Conservation (phyloP, 2,888 invertebrate species). For the Ectemnius lituratus region DNA sequence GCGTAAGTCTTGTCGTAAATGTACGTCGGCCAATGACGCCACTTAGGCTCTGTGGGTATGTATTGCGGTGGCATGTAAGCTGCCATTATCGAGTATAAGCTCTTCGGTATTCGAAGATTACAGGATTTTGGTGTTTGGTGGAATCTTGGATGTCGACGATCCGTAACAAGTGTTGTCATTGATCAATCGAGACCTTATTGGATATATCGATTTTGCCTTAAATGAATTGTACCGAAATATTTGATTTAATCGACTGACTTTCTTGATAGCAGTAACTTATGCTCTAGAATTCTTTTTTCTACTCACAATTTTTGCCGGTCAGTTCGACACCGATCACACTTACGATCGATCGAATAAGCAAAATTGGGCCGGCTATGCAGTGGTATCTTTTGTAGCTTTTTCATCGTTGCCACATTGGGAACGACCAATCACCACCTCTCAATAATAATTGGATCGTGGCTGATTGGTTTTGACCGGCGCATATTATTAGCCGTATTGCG, state of each 20-base stretch:
- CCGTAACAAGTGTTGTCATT: not conserved
- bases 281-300: not conserved
- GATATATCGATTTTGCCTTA: slow-evolving; percentile 30
- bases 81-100: slow-evolving; percentile 62
- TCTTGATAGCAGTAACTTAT: not conserved
- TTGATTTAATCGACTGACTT: slow-evolving; percentile 9
- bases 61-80: slow-evolving; percentile 66
- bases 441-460: slow-evolving; percentile 69
- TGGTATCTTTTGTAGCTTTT: slow-evolving; percentile 63
- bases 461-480: slow-evolving; percentile 50
- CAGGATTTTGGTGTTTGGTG: not conserved
- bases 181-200: slow-evolving; percentile 29
- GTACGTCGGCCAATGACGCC: slow-evolving; percentile 79
- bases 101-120: not conserved
- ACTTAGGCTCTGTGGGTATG: slow-evolving; percentile 72
- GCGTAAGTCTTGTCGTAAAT: slow-evolving; percentile 91
- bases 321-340: slow-evolving; percentile 32
- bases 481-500: slow-evolving; percentile 66
- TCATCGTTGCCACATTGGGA: slow-evolving; percentile 60
- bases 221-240: slow-evolving; percentile 26
- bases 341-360: slow-evolving; percentile 41
- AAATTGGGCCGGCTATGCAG: slow-evolving; percentile 54
- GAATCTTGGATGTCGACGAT: not conserved
- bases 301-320: slow-evolving; percentile 40
- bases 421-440: slow-evolving; percentile 68